Conservation (phyloP, 2,797 vertebrate genomes). For the Darevskia mixta region DNA sequence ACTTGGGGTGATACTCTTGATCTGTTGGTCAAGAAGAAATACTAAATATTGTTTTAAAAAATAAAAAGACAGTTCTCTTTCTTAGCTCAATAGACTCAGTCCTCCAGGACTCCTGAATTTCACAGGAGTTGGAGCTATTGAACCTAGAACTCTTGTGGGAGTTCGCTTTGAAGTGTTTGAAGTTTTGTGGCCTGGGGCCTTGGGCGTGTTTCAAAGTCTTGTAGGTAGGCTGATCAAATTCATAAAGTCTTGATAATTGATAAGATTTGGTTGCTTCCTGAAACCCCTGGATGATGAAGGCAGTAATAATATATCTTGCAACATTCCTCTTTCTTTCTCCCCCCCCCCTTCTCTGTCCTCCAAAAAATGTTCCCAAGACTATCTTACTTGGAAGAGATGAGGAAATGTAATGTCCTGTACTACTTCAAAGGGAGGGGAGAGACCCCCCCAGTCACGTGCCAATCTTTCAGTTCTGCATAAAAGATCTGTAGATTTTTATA, state of each 20-base stretch:
- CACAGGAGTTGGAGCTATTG: not conserved
- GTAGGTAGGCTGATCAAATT: fast-evolving
- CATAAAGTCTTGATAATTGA: not conserved
- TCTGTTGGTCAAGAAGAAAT: constrained; percentile 10
- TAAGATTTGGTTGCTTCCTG: constrained; percentile 11
- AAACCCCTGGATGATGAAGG: constrained; percentile 8
- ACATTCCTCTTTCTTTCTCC: not conserved
- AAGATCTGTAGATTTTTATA: not conserved
- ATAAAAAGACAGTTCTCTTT: not conserved
- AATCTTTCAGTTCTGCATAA: not conserved
- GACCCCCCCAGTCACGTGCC: not conserved
- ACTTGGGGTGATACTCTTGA: not conserved
- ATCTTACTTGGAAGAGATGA: not conserved
- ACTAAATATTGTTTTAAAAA: not conserved
- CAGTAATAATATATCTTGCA: not conserved
- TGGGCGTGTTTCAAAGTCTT: constrained; percentile 22
- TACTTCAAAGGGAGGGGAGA: not conserved
- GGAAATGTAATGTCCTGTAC: not conserved
- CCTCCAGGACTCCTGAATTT: not conserved
- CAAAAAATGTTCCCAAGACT: fast-evolving
- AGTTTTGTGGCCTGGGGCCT: not conserved
- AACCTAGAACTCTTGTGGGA: not conserved
- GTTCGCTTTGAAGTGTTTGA: constrained; percentile 9
- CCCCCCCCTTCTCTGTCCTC: not conserved
- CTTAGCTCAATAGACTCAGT: not conserved